Evolutionary conservation across 2,888 invertebrate genomes (phyloP).

Genomic region (Operophtera brumata): DNA sequence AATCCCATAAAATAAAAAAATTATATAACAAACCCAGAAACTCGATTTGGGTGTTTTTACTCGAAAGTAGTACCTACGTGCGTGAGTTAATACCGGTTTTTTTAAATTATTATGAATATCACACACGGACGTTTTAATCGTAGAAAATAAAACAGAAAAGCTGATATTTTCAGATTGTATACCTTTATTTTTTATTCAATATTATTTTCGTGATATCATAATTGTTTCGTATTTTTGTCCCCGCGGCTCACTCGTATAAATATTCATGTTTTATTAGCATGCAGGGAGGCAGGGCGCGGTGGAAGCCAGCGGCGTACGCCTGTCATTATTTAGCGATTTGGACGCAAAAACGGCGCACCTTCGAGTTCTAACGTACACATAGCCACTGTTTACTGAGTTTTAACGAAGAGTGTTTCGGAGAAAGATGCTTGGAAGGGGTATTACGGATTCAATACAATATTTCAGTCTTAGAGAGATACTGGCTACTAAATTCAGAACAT

Average conservation of each 20-base stretch:
- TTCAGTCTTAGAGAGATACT: not conserved
- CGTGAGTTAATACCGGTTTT: too few relatives aligned
- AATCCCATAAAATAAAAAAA: too few relatives aligned
- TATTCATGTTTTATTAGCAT: conserved; percentile 77
- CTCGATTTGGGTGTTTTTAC: too few relatives aligned
- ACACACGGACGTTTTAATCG: too few relatives aligned
- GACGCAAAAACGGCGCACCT: conserved; percentile 69
- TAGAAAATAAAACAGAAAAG: too few relatives aligned
- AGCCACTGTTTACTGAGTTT: conserved; percentile 17
- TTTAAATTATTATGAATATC: too few relatives aligned
- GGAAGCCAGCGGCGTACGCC: conserved; percentile 55
- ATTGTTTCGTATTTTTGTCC: conserved; percentile 52
- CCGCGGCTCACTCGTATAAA: conserved; percentile 70
- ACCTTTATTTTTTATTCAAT: conserved; percentile 5
- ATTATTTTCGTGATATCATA: conserved; percentile 28
- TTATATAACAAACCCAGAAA: too few relatives aligned
- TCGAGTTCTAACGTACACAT: conserved; percentile 37
- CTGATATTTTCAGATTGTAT: not conserved
- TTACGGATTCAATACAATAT: conserved; percentile 1
- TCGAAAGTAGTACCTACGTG: too few relatives aligned
- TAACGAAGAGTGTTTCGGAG: conserved; percentile 10
- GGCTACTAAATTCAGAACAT: not conserved
- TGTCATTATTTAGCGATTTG: conserved; percentile 78
- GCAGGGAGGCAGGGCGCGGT: conserved; percentile 56
- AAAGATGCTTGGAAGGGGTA: conserved; percentile 1